Evolutionary conservation across 2,888 invertebrate species (phyloP).

Genomic region (Sialis fuliginosa): DNA sequence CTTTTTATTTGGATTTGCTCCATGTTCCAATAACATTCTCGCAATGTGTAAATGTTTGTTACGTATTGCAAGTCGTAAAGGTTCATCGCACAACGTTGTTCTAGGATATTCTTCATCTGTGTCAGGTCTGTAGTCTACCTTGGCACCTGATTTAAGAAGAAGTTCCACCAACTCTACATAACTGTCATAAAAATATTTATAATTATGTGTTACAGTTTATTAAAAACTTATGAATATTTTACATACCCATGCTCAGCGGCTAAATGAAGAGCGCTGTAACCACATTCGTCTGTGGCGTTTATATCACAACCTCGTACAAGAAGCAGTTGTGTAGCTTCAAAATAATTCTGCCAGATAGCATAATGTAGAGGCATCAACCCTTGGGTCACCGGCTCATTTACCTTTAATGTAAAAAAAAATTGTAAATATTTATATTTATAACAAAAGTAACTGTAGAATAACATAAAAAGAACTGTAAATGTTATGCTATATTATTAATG

Average conservation of each 20-base stretch:
- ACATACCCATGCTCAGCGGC: slow-evolving; percentile 70
- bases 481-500: no score
- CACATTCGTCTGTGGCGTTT: slow-evolving; percentile 73
- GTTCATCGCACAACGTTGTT: slow-evolving; percentile 67
- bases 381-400: slow-evolving; percentile 65
- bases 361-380: slow-evolving; percentile 82
- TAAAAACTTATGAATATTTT: not conserved
- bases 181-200: slow-evolving; percentile 20
- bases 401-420: slow-evolving; percentile 18
- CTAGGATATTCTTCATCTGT: slow-evolving; percentile 52
- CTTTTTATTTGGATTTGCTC: slow-evolving; percentile 80
- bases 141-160: slow-evolving; percentile 58
- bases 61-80: slow-evolving; percentile 72
- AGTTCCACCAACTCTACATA: slow-evolving; percentile 51
- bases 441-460: no score
- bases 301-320: slow-evolving; percentile 68
- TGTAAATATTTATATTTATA: not conserved
- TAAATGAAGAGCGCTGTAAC: slow-evolving; percentile 78
- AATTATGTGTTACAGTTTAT: not conserved
- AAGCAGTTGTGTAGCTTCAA: slow-evolving; percentile 62
- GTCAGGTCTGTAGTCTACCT: slow-evolving; percentile 61
- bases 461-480: no score
- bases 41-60: slow-evolving; percentile 65
- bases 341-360: slow-evolving; percentile 74
- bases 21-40: slow-evolving; percentile 56